Evolutionary conservation across 2,113 vertebrate genomes (phyloP), one percentile per base, ranked within the genome.

Genomic region (Podarcis raffonei): DNA sequence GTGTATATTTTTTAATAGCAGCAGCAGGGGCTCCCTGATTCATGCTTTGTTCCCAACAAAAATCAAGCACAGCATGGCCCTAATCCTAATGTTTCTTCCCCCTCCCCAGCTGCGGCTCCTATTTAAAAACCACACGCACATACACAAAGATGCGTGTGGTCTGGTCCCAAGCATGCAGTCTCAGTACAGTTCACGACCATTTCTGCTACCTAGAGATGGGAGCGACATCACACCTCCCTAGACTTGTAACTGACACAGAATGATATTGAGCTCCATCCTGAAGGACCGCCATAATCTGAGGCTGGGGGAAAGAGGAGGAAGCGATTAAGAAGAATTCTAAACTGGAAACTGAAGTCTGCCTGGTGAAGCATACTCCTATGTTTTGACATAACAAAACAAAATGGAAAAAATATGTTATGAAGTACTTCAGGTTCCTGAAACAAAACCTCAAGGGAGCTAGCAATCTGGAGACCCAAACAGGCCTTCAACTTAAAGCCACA

Each of bases 261-360:
- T 91, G 88, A 65, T 90, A 92, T 84, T 12, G 0, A 53, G 77
- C 53, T 89, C 82, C 59, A 25, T 92, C 79, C 94, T 92, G 92
- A 94, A 90, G 66, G 88, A 88, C 88, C 81, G 88, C 0, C 62
- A 30, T 7, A 27, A 20, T 65, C 22, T 62, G 35, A 23, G 35
- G 65, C 1, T 23, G 20, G 20, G 39, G 59, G 12, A 62, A 62
- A 5, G n/a, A 30, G 18, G 65, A 15, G 0, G n/a, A 13, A 35
- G 8, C 7, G 0, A 0, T 80, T 87, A 83, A 90, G 85, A 32
- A 13, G n/a, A 42, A 35, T 39, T 65, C 59, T 12, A 91, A 78
- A 0, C 20, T 59, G 32, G 69, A 85, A 93, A 59, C 23, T 39
- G 20, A 62, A 35, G 68, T 78, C 72, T 72, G 65, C 90, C 23